phyloP scores from a whole-genome alignment of 2,797 vertebrate genomes.

The Tadarida brasiliensis region DNA sequence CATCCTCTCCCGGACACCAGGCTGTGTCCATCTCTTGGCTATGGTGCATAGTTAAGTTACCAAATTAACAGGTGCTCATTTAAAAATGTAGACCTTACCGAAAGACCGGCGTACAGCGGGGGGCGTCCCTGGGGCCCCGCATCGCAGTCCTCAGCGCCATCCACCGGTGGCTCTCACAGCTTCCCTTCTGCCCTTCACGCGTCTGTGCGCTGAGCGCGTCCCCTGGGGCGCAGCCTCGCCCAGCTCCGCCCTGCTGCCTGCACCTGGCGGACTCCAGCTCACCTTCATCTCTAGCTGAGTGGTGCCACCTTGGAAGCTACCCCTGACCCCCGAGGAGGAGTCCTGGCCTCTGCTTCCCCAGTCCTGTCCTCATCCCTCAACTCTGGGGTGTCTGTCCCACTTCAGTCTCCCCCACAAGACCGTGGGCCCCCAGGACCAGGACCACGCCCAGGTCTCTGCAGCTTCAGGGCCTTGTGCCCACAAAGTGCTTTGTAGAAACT shows the following conservation, averaged over 20 bases:
- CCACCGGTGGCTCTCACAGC: rapidly evolving
- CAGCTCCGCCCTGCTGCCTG: rapidly evolving
- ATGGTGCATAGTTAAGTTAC: not conserved
- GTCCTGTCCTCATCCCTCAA: not conserved
- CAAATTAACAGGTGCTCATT: not conserved
- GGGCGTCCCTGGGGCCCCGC: not conserved
- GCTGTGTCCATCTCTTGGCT: not conserved
- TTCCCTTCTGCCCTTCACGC: rapidly evolving
- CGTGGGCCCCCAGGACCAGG: rapidly evolving
- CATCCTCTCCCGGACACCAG: rapidly evolving
- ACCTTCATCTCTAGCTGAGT: not conserved
- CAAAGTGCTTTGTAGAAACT: not conserved
- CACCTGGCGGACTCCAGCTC: not conserved
- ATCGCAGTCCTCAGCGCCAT: rapidly evolving
- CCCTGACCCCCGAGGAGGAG: not conserved
- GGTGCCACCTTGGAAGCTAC: not conserved
- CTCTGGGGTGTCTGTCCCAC: not conserved
- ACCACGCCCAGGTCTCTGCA: not conserved
- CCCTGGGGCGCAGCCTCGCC: too few relatives aligned
- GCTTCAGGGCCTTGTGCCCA: rapidly evolving
- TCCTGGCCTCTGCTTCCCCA: not conserved
- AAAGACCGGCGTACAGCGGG: rapidly evolving
- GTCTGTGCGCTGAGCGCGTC: rapidly evolving
- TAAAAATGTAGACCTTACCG: not conserved
- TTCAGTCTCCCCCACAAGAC: not conserved